Conservation (phyloP, 2,888 invertebrate species). For the Melinaea menophilus region DNA sequence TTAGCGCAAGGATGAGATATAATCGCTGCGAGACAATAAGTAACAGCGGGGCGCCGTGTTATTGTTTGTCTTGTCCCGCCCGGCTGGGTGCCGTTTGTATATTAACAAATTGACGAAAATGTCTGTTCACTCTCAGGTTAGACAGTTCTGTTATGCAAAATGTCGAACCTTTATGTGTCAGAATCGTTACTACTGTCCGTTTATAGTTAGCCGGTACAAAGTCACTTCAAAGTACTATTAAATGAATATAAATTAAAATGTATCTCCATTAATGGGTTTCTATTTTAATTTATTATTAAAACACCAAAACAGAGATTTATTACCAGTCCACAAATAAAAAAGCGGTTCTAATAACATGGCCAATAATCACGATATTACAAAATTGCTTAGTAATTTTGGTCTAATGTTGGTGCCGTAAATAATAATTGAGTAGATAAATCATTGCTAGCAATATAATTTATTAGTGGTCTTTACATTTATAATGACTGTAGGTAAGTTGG, state of each 20-base stretch:
- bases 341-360: slow-evolving; percentile 14
- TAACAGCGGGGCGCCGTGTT: slow-evolving; percentile 54
- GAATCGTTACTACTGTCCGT: background rate
- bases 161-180: background rate
- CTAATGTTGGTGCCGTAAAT: slow-evolving; percentile 17
- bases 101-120: slow-evolving; percentile 62
- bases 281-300: slow-evolving; percentile 1
- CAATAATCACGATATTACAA: slow-evolving; percentile 16
- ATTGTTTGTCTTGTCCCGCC: slow-evolving; percentile 63
- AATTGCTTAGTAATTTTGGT: slow-evolving; percentile 8
- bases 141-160: slow-evolving; percentile 7
- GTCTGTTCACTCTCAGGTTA: slow-evolving; percentile 36
- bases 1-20: slow-evolving; percentile 62
- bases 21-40: slow-evolving; percentile 65
- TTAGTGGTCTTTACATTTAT: slow-evolving; percentile 21
- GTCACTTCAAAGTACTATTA: background rate
- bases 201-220: no score
- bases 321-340: slow-evolving; percentile 5
- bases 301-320: slow-evolving; percentile 1
- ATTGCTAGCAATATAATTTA: slow-evolving; percentile 22
- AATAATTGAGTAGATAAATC: slow-evolving; percentile 23
- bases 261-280: slow-evolving; percentile 1
- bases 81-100: slow-evolving; percentile 51
- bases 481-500: slow-evolving; percentile 5
- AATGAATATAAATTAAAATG: background rate